Evolutionary conservation across 2,888 invertebrate genomes (phyloP).

Genomic region (Melolontha melolontha): DNA sequence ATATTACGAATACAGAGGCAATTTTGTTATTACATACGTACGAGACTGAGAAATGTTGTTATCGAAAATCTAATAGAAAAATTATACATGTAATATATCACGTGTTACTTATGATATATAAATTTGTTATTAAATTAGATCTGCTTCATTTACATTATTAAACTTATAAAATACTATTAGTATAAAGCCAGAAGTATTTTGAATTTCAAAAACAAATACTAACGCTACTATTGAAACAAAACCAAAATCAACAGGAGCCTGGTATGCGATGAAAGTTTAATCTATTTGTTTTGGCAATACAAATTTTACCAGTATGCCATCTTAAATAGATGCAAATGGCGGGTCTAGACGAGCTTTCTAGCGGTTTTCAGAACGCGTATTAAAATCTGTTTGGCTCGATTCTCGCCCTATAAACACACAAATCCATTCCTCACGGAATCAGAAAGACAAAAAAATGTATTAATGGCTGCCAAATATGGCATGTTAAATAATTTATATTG

Average conservation of each 20-base stretch:
- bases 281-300: conserved; percentile 8
- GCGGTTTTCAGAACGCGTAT: background rate
- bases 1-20: no score
- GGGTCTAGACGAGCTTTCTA: background rate
- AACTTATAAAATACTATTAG: no score
- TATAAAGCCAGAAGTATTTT: background rate
- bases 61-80: no score
- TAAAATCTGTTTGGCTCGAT: background rate
- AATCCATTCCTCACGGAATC: background rate
- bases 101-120: no score
- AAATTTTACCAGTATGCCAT: background rate
- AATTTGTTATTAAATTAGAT: no score
- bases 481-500: conserved; percentile 8
- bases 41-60: no score
- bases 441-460: conserved; percentile 1
- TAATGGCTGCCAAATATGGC: conserved; percentile 1
- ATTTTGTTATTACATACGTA: no score
- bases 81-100: no score
- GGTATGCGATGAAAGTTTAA: background rate
- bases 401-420: background rate
- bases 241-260: background rate
- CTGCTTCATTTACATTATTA: no score
- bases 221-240: background rate
- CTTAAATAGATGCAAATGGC: conserved; percentile 3
- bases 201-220: background rate